Evolutionary conservation across 2,113 vertebrate species (phyloP), one percentile per base, ranked within the genome.

Genomic region (Oreochromis spilurus): DNA sequence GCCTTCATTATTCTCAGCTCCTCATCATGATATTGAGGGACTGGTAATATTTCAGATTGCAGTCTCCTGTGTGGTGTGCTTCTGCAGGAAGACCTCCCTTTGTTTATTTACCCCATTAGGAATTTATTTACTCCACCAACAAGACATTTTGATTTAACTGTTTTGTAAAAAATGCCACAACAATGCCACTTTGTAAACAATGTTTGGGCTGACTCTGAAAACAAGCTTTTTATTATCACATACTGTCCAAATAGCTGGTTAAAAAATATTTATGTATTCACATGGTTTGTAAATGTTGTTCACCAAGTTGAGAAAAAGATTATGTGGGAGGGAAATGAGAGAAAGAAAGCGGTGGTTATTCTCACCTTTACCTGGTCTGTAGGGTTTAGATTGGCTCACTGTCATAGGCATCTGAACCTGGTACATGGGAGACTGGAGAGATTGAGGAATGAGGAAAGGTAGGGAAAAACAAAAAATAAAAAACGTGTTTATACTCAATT

Each of bases 311-410:
- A 77, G 1, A 57, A 7, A 45, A n/a, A 67, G 16, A 78, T 3
- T 16, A 12, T 13, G 60, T 52, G 16, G 16, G 2, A 52, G 16
- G 6, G 3, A 62, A 53, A 75, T n/a, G 48, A 81, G 11, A 79
- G 17, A 24, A 65, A 95, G 93, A 92, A 80, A 85, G 65, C 40
- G 70, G 34, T 91, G 92, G 96, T 93, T 95, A 94, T 96, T 97
- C 97, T 99, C 97, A 99, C 98, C 98, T 99, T 99, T 99, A 99
- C 99, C 99, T 99, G 98, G 97, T 99, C 99, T 99, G 97, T 99
- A 99, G 95, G 98, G 97, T 97, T 99, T 99, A 93, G 97, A 97
- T 97, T 99, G 99, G 96, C 97, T 99, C 95, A 99, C 97, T 58
- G 99, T 97, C 98, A 99, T 98, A 65, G 98, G 97, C 97, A 99